These are phyloP conservation scores for Takifugu ocellatus DNA, from an alignment of 2,797 vertebrate species.

Conservation along the genomic window DNA sequence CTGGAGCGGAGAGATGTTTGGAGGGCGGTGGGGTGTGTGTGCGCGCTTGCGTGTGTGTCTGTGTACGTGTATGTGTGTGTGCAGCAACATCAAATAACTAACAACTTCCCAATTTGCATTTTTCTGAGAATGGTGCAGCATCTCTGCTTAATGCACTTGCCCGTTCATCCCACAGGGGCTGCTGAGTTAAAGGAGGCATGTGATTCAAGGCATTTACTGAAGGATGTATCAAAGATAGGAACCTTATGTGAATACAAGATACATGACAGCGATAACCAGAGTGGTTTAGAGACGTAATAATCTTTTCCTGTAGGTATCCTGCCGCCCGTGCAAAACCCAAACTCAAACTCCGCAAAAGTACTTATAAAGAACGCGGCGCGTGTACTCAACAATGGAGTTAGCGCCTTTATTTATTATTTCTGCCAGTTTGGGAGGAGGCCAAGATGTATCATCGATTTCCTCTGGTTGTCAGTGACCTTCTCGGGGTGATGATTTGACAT, in stretches of 20 bases:
- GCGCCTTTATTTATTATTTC: background rate
- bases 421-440: conserved; percentile 42
- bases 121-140: conserved; percentile 65
- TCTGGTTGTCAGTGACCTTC: conserved; percentile 63
- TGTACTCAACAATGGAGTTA: conserved; percentile 37
- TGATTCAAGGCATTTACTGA: conserved; percentile 68
- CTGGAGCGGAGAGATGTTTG: conserved; percentile 68
- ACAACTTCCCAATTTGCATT: conserved; percentile 80
- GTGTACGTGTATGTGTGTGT: conserved; percentile 19
- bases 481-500: conserved; percentile 60
- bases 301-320: conserved; percentile 56
- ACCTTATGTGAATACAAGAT: conserved; percentile 69
- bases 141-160: conserved; percentile 60
- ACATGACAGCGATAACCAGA: conserved; percentile 60
- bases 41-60: background rate
- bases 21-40: conserved; percentile 43
- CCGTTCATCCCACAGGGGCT: conserved; percentile 70
- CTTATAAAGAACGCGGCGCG: conserved; percentile 12
- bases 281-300: conserved; percentile 62
- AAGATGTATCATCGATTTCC: conserved; percentile 49
- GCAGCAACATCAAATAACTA: conserved; percentile 78
- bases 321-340: conserved; percentile 38
- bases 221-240: conserved; percentile 69
- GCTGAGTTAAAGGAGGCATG: conserved; percentile 64
- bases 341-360: conserved; percentile 44